Percentiles rank a stretch among this genome's conserved stretches.
These are phyloP conservation scores for Chiloscyllium punctatum DNA, from an alignment of 2,797 vertebrate genomes.

Conservation along the genomic window DNA sequence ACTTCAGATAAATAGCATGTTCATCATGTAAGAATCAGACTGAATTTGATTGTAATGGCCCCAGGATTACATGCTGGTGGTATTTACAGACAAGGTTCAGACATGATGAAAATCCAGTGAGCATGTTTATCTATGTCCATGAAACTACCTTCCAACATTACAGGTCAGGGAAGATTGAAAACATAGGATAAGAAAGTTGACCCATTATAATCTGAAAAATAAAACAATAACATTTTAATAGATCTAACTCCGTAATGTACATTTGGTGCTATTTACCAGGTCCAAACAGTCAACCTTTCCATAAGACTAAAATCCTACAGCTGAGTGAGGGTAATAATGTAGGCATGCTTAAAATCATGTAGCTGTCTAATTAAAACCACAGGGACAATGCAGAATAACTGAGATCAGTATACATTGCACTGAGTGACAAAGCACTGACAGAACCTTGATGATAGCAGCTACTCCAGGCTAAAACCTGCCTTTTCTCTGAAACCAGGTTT, in stretches of 20 bases:
- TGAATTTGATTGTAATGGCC: not conserved
- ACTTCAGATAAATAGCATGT: not conserved
- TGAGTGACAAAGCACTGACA: not conserved
- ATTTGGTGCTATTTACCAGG: not conserved
- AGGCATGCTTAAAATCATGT: not conserved
- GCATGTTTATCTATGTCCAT: not conserved
- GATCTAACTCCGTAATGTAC: not conserved
- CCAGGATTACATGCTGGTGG: not conserved
- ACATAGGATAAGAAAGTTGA: not conserved
- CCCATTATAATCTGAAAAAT: not conserved
- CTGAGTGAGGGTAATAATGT: not conserved
- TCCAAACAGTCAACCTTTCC: not conserved
- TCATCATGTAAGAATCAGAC: not conserved
- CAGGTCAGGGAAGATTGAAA: not conserved
- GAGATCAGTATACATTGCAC: not conserved
- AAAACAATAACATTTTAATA: not conserved
- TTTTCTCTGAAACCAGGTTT: not conserved
- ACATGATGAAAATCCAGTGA: not conserved
- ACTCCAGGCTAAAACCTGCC: not conserved
- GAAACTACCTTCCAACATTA: not conserved
- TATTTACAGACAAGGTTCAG: not conserved
- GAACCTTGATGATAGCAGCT: not conserved
- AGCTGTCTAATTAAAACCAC: not conserved
- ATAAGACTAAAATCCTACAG: not conserved
- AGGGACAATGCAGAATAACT: not conserved